Evolutionary conservation across 2,113 vertebrate genomes (phyloP), one percentile per base, ranked within the genome.

Genomic region (Petromus typicus): DNA sequence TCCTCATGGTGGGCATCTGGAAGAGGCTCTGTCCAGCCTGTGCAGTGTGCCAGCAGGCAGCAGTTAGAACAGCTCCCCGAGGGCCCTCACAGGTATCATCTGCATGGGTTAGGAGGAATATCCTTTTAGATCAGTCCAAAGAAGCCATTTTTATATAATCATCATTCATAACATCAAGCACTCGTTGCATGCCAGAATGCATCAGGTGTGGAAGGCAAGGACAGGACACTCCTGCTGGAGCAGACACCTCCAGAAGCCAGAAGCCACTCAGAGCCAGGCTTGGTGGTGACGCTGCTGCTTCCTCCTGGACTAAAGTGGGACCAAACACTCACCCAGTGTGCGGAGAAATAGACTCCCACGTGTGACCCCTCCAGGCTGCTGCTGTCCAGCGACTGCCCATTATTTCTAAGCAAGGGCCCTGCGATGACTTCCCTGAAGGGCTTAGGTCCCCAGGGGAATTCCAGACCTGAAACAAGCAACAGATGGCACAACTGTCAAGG

Each of bases 391-490:
- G 98, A 99, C 98, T 99, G 99, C 89, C 99, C 99, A 0, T 98
- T 99, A 98, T 98, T 99, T 97, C 99, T 98, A 89, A 99, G 99
- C 98, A 99, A 98, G 93, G 99, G 98, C 78, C 99, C 99, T 0
- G 99, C 99, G 97, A 99, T 99, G 96, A 99, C 99, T 98, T 99
- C 99, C n/a, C 98, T 98, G 98, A 99, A 99, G 63, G 99, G 99
- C 98, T 99, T 99, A 79, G 99, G 99, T n/a, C 99, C 99, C 99
- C 99, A 99, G 0, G 99, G 99, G 97, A 99, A 99, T 98, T 99
- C 99, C 98, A 99, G 98, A 98, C 99, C 99, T 99, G 96, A 86
- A 96, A 96, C 7, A 71, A 96, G 69, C 94, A 91, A 97, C 59
- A 95, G 83, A 95, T 2, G 27, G 67, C 0, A 1, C 89, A 61